Conservation (phyloP, 1,140 invertebrate species). For the Theocolax elegans region DNA sequence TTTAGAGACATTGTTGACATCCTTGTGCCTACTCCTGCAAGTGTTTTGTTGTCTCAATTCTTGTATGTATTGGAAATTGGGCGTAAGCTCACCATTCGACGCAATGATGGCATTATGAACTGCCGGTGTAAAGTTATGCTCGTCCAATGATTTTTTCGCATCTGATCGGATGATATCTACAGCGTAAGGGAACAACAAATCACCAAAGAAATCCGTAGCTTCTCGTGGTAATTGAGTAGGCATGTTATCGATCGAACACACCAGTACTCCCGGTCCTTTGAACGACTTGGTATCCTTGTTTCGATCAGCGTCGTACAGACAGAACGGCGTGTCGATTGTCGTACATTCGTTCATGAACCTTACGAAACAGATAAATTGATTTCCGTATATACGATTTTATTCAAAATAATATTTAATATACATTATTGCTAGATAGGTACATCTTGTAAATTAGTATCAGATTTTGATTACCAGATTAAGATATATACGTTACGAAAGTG, state of each 20-base stretch:
- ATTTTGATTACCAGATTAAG: no score
- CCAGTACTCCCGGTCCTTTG: conserved; percentile 94
- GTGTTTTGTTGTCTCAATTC: conserved; percentile 77
- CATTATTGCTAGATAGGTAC: no score
- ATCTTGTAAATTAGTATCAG: no score
- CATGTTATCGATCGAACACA: conserved; percentile 99
- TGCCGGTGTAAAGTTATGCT: conserved; percentile 80
- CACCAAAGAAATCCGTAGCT: conserved; percentile 97
- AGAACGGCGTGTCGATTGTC: conserved; percentile 98
- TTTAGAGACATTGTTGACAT: conserved; percentile 43
- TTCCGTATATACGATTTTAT: no score
- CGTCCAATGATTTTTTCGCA: conserved; percentile 83
- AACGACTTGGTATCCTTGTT: conserved; percentile 98
- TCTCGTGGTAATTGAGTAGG: conserved; percentile 98
- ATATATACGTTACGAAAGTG: no score
- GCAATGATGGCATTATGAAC: conserved; percentile 94
- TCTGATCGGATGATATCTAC: conserved; percentile 92
- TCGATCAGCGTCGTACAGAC: conserved; percentile 97
- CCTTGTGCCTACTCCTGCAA: conserved; percentile 60
- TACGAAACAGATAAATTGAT: background rate
- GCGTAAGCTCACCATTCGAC: conserved; percentile 92
- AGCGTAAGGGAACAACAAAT: conserved; percentile 89
- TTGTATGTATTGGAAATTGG: conserved; percentile 94
- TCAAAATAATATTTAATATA: no score
- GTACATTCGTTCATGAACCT: conserved; percentile 99